Evolutionary conservation across 2,113 vertebrate genomes (phyloP).

Genomic region (Glaucidium brasilianum): DNA sequence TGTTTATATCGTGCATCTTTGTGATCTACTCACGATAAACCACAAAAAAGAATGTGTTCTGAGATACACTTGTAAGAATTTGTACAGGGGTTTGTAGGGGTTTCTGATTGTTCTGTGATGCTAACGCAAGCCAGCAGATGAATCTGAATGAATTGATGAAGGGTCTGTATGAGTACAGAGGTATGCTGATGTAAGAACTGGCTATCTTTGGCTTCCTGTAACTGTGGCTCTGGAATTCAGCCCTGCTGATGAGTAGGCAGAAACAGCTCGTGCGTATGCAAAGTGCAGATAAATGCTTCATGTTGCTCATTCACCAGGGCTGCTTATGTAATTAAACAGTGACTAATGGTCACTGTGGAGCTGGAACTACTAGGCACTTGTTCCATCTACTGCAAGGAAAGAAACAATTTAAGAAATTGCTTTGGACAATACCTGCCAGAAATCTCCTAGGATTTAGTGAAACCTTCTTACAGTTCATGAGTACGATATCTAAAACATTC

Average conservation of each 20-base stretch:
- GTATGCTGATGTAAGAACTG: fast-evolving
- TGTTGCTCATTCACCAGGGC: background rate
- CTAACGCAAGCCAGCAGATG: background rate
- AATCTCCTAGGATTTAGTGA: background rate
- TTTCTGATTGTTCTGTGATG: background rate
- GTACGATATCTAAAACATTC: background rate
- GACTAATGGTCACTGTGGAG: background rate
- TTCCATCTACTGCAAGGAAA: background rate
- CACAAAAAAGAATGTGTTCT: background rate
- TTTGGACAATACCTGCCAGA: background rate
- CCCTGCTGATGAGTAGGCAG: background rate
- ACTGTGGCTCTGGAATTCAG: background rate
- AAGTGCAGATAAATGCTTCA: background rate
- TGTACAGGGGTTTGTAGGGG: background rate
- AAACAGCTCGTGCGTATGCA: background rate
- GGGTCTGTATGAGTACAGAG: background rate
- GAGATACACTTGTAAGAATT: background rate
- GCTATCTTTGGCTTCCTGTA: background rate
- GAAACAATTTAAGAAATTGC: background rate
- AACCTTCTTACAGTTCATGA: background rate
- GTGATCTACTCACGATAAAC: background rate
- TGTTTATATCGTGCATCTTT: background rate
- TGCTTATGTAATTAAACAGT: background rate
- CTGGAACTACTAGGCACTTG: background rate
- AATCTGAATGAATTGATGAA: background rate